These are phyloP conservation scores for Alentia gelatinosa DNA, from an alignment of 2,888 invertebrate genomes.

Conservation along the genomic window DNA sequence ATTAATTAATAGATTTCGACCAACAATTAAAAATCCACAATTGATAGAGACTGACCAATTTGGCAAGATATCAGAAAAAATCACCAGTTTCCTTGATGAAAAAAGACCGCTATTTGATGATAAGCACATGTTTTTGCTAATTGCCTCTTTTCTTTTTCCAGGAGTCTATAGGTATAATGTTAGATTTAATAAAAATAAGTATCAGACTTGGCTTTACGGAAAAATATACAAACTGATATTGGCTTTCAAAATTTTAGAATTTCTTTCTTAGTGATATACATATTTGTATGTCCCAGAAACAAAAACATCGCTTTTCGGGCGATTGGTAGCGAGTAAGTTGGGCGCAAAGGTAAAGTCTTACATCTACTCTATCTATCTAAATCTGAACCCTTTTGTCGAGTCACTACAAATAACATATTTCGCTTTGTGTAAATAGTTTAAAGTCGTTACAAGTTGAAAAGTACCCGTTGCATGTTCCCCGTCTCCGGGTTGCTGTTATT, in stretches of 20 bases:
- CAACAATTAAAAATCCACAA: not conserved
- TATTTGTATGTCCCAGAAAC: no score
- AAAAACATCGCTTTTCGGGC: conserved; percentile 20
- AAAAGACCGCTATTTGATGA: not conserved
- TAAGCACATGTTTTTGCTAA: conserved; percentile 10
- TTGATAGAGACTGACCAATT: not conserved
- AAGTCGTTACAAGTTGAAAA: not conserved
- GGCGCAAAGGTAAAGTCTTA: conserved; percentile 47
- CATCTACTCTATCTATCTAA: conserved; percentile 47
- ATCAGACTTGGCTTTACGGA: conserved; percentile 12
- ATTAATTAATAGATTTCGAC: no score
- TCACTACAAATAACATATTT: not conserved
- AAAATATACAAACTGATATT: not conserved
- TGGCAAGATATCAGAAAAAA: not conserved
- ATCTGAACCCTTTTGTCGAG: conserved; percentile 42
- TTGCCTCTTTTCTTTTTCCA: conserved; percentile 51
- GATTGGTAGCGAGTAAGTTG: conserved; percentile 21
- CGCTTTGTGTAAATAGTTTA: conserved; percentile 20
- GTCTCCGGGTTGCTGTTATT: not conserved
- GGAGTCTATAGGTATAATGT: not conserved
- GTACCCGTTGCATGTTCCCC: conserved; percentile 20
- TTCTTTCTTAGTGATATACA: not conserved
- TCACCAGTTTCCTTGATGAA: not conserved
- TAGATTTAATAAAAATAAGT: not conserved
- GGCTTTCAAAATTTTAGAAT: conserved; percentile 16